Percentiles rank a stretch among this genome's conserved stretches.
phyloP scores from a whole-genome alignment of 2,113 vertebrate species.

The Clarias magur region DNA sequence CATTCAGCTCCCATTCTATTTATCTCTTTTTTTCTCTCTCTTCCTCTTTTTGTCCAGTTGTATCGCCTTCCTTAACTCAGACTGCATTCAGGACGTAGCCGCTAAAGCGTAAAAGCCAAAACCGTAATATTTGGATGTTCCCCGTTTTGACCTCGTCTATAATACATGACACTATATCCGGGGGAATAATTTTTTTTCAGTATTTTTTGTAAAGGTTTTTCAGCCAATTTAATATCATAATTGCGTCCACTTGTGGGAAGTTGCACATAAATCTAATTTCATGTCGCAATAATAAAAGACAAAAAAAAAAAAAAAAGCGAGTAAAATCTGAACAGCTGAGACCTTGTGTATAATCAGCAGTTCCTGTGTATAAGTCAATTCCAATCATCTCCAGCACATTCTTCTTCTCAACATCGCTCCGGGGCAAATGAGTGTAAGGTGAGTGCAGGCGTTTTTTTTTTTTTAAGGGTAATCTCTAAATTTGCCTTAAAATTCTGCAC shows the following conservation, averaged over 20 bases:
- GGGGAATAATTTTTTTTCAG: background rate
- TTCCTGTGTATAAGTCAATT: conserved; percentile 41
- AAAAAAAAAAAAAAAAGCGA: conserved; percentile 41
- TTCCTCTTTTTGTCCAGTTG: background rate
- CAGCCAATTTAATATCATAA: background rate
- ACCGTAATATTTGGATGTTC: conserved; percentile 31
- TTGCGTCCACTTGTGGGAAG: background rate
- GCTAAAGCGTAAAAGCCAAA: conserved; percentile 26
- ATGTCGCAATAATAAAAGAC: background rate
- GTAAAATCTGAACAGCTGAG: conserved; percentile 49
- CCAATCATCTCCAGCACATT: conserved; percentile 60
- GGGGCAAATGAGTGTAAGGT: conserved; percentile 68
- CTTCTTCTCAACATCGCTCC: conserved; percentile 62
- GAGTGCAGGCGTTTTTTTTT: conserved; percentile 52
- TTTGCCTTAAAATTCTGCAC: conserved; percentile 69
- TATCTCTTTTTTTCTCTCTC: background rate
- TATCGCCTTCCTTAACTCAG: conserved; percentile 24
- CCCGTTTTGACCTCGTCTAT: background rate
- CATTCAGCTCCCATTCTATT: conserved; percentile 3
- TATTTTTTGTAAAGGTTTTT: background rate
- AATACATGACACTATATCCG: background rate
- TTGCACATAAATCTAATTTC: background rate
- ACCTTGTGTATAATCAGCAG: background rate
- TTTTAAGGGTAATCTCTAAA: conserved; percentile 68
- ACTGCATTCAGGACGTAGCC: conserved; percentile 61